Conservation (phyloP, 2,888 invertebrate species). For the Steromphala cineraria region DNA sequence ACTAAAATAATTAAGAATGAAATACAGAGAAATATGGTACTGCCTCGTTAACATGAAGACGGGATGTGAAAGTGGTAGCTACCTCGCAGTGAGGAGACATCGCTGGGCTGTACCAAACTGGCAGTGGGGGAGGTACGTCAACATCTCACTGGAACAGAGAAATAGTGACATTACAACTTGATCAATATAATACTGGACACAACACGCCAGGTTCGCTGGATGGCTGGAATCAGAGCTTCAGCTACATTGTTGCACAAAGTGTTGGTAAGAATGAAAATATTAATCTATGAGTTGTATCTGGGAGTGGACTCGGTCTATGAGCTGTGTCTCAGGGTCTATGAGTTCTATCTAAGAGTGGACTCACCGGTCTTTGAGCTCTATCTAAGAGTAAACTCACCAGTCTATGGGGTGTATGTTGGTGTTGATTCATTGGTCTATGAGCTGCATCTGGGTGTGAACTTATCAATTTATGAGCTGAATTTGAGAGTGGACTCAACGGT, state of each 20-base stretch:
- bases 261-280: not conserved
- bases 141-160: slow-evolving; percentile 48
- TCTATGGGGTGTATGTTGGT: not conserved
- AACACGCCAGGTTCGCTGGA: slow-evolving; percentile 49
- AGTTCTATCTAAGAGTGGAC: not conserved
- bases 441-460: not conserved
- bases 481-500: not conserved
- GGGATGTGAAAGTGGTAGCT: not conserved
- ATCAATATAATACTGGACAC: not conserved
- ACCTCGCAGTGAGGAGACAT: slow-evolving; percentile 76
- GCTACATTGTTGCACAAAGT: too few relatives aligned
- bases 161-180: too few relatives aligned
- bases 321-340: too few relatives aligned
- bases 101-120: slow-evolving; percentile 76
- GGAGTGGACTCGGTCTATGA: not conserved
- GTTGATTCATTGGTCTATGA: not conserved
- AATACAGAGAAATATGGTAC: not conserved
- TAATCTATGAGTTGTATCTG: not conserved
- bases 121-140: slow-evolving; percentile 66
- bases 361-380: not conserved
- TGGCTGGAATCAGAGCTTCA: too few relatives aligned
- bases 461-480: not conserved
- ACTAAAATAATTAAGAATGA: too few relatives aligned
- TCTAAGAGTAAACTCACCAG: not conserved
- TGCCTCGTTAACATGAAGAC: too few relatives aligned